phyloP scores from a whole-genome alignment of 2,797 vertebrate genomes.

The Synaphobranchus kaupii region DNA sequence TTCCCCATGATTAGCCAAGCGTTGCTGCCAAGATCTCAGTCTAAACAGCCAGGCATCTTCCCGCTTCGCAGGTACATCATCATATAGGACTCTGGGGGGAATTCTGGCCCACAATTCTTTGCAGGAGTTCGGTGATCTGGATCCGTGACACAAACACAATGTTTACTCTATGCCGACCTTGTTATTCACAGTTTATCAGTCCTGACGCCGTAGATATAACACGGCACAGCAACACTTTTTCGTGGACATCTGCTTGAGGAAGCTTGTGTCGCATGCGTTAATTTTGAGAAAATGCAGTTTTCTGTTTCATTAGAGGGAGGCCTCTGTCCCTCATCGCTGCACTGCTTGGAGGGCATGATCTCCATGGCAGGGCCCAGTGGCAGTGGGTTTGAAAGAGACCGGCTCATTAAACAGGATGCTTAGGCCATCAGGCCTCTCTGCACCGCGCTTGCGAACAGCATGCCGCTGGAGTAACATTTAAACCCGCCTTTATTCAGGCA shows the following conservation, averaged over 20 bases:
- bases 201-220: neutral
- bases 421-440: neutral
- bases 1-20: neutral
- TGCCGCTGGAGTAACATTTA: neutral
- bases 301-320: neutral
- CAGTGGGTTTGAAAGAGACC: neutral
- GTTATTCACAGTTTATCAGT: neutral
- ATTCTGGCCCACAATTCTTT: neutral
- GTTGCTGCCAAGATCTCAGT: neutral
- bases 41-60: neutral
- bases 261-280: neutral
- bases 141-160: neutral
- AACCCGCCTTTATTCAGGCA: neutral
- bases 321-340: neutral
- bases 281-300: neutral
- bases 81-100: neutral
- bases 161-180: neutral
- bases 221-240: neutral
- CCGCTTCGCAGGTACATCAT: neutral
- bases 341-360: neutral
- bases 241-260: neutral
- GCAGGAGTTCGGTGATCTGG: neutral
- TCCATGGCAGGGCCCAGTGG: neutral
- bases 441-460: neutral
- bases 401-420: conserved; percentile 5